Evolutionary conservation across 2,113 vertebrate genomes (phyloP).

Genomic region (Syngnathus floridae): DNA sequence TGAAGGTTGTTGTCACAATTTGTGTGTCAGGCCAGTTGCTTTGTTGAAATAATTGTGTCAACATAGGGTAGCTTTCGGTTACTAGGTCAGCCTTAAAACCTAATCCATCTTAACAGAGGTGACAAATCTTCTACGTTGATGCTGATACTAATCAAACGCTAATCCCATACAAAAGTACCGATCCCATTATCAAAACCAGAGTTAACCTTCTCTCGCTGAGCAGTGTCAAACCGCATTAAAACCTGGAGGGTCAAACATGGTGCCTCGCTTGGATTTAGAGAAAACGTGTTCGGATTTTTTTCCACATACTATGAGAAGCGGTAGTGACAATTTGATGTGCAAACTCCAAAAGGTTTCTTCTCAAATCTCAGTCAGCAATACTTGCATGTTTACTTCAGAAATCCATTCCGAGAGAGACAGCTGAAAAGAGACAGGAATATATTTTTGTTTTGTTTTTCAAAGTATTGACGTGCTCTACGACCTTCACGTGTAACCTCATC

Average conservation of each 20-base stretch:
- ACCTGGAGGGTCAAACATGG: not conserved
- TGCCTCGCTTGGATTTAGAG: not conserved
- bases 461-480: not conserved
- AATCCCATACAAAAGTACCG: constrained; percentile 14
- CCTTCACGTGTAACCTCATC: constrained; percentile 7
- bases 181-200: constrained; percentile 23
- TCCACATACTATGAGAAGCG: too few relatives aligned
- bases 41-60: not conserved
- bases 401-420: not conserved
- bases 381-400: too few relatives aligned
- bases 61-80: not conserved
- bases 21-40: not conserved
- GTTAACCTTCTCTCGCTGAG: constrained; percentile 8
- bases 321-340: not conserved
- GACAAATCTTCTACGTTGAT: constrained; percentile 4
- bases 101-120: constrained; percentile 1
- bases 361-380: not conserved
- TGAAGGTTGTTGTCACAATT: constrained; percentile 2
- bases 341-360: too few relatives aligned
- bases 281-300: too few relatives aligned
- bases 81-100: constrained; percentile 2
- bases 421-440: too few relatives aligned
- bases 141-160: constrained; percentile 9
- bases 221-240: constrained; percentile 9
- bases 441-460: too few relatives aligned